These are phyloP conservation scores for Drosophila gaucha DNA, from an alignment of 2,888 invertebrate species.

Conservation along the genomic window DNA sequence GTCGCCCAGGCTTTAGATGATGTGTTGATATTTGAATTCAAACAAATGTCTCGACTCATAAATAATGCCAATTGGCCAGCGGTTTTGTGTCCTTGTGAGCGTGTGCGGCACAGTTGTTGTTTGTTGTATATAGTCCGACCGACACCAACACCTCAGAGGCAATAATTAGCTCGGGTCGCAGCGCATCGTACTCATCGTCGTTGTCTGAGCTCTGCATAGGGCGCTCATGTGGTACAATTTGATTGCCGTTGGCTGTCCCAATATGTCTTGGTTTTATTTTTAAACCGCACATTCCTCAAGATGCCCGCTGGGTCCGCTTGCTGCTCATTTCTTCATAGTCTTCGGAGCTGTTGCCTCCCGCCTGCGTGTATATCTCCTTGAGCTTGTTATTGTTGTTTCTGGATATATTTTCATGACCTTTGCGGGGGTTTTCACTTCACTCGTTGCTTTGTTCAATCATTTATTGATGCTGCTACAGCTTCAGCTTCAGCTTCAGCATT, in stretches of 20 bases:
- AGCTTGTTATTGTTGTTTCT: conserved; percentile 23
- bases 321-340: conserved; percentile 10
- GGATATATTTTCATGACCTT: conserved; percentile 74
- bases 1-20: conserved; percentile 32
- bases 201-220: conserved; percentile 15
- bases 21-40: conserved; percentile 79
- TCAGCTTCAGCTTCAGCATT: conserved; percentile 5
- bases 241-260: conserved; percentile 33
- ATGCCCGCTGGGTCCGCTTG: conserved; percentile 68
- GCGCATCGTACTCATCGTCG: conserved; percentile 2
- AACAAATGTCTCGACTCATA: conserved; percentile 66
- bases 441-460: conserved; percentile 76
- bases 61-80: conserved; percentile 61
- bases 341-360: conserved; percentile 19
- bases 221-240: conserved; percentile 67
- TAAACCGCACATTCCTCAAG: conserved; percentile 73
- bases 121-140: conserved; percentile 23
- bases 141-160: conserved; percentile 48
- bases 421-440: conserved; percentile 73
- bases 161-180: conserved; percentile 54
- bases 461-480: conserved; percentile 62
- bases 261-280: conserved; percentile 62
- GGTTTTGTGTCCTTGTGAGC: conserved; percentile 17
- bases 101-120: conserved; percentile 29
- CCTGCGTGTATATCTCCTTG: conserved; percentile 27